phyloP scores from a whole-genome alignment of 2,888 invertebrate species.

The Drosophila longiperda region DNA sequence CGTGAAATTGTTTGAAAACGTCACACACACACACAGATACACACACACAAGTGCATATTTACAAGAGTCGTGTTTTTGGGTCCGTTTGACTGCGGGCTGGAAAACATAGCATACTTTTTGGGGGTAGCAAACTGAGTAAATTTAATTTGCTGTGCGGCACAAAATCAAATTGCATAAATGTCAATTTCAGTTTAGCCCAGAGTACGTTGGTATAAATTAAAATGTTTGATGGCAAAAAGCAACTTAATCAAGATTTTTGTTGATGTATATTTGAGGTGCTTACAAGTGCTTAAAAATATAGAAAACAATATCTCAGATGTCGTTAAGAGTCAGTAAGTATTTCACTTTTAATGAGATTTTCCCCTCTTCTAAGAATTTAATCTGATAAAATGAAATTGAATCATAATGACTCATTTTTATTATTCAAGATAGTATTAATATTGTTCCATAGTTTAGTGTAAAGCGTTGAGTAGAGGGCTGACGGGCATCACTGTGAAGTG shows the following conservation, averaged over 20 bases:
- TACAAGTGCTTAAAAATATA: not conserved
- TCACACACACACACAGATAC: conserved; percentile 13
- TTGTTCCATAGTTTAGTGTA: not conserved
- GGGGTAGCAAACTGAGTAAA: conserved; percentile 53
- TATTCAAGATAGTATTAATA: not conserved
- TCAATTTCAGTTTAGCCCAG: conserved; percentile 56
- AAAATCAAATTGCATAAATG: conserved; percentile 80
- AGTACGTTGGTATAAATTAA: conserved; percentile 4
- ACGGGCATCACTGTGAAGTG: not conserved
- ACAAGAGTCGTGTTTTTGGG: conserved; percentile 35
- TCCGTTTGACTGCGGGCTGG: conserved; percentile 46
- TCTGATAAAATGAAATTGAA: not conserved
- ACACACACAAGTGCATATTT: conserved; percentile 9
- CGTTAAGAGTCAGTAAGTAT: not conserved
- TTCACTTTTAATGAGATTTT: not conserved
- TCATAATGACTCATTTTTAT: not conserved
- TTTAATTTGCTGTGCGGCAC: conserved; percentile 75
- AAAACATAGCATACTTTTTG: conserved; percentile 64
- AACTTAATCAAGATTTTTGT: not conserved
- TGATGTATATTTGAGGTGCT: not conserved
- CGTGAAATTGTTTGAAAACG: conserved; percentile 71
- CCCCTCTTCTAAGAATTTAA: not conserved
- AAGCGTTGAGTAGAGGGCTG: not conserved
- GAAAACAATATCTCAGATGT: not conserved
- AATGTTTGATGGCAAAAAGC: not conserved